Evolutionary conservation across 2,113 vertebrate genomes (phyloP).

Genomic region (Oryzias javanicus): DNA sequence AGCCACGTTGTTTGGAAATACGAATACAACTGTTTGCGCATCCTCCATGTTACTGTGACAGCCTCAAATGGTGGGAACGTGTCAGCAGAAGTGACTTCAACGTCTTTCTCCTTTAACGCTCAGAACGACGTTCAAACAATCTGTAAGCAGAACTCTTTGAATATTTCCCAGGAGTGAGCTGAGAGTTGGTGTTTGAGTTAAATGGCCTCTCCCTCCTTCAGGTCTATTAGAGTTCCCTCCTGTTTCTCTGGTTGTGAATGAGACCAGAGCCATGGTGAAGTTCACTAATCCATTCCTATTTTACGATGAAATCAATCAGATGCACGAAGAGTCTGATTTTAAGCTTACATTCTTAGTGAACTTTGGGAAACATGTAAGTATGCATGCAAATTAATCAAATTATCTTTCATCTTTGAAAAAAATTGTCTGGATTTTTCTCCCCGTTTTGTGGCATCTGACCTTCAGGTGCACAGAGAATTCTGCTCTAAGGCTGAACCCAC

Average conservation of each 20-base stretch:
- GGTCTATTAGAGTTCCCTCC: constrained; percentile 64
- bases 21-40: rapidly evolving
- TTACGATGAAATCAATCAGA: constrained; percentile 32
- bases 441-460: not conserved
- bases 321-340: rapidly evolving
- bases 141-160: constrained; percentile 19
- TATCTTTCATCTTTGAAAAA: too few relatives aligned
- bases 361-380: not conserved
- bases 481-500: rapidly evolving
- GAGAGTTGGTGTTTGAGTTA: not conserved
- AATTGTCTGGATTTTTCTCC: too few relatives aligned
- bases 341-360: rapidly evolving
- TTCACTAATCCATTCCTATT: constrained; percentile 59
- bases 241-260: not conserved
- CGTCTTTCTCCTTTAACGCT: not conserved
- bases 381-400: too few relatives aligned
- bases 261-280: not conserved
- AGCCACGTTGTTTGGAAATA: constrained; percentile 19
- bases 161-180: too few relatives aligned
- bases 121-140: rapidly evolving
- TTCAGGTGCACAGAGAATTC: too few relatives aligned
- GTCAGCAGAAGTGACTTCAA: rapidly evolving
- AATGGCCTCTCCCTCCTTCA: constrained; percentile 3
- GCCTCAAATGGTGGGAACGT: constrained; percentile 2
- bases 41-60: constrained; percentile 4